Evolutionary conservation across 2,888 invertebrate species (phyloP).

Genomic region (Eurytoma californica): DNA sequence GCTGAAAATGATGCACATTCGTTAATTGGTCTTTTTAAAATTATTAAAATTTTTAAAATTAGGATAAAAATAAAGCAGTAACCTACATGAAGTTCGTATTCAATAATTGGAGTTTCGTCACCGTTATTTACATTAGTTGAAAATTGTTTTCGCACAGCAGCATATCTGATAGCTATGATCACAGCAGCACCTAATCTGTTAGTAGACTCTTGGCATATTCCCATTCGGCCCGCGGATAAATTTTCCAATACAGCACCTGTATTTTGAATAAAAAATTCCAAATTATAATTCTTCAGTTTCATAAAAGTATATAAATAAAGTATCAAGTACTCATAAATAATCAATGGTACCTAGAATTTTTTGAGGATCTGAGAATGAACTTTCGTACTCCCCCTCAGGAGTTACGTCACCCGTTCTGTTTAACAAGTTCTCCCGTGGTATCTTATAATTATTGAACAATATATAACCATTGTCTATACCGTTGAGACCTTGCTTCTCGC

Average conservation of each 20-base stretch:
- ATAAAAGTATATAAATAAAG: neutral
- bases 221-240: conserved; percentile 88
- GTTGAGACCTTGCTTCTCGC: conserved; percentile 93
- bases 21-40: conserved; percentile 12
- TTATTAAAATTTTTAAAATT: too few relatives aligned
- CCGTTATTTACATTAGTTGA: conserved; percentile 71
- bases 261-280: neutral
- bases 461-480: conserved; percentile 97
- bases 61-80: neutral
- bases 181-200: conserved; percentile 84
- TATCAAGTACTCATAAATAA: neutral
- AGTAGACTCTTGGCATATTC: conserved; percentile 82
- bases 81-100: conserved; percentile 88
- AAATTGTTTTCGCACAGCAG: conserved; percentile 87
- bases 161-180: conserved; percentile 87
- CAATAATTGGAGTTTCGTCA: conserved; percentile 86
- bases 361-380: conserved; percentile 92
- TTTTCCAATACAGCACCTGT: conserved; percentile 87
- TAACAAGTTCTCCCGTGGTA: conserved; percentile 89
- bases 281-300: neutral
- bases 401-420: conserved; percentile 94
- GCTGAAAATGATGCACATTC: conserved; percentile 75
- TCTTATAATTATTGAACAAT: conserved; percentile 90
- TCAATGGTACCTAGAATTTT: conserved; percentile 84
- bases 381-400: conserved; percentile 90